A percentile compares a stretch with the other conserved stretches of the same genome.
Evolutionary conservation across 2,113 vertebrate genomes (phyloP).

Genomic region (Macaca fascicularis): DNA sequence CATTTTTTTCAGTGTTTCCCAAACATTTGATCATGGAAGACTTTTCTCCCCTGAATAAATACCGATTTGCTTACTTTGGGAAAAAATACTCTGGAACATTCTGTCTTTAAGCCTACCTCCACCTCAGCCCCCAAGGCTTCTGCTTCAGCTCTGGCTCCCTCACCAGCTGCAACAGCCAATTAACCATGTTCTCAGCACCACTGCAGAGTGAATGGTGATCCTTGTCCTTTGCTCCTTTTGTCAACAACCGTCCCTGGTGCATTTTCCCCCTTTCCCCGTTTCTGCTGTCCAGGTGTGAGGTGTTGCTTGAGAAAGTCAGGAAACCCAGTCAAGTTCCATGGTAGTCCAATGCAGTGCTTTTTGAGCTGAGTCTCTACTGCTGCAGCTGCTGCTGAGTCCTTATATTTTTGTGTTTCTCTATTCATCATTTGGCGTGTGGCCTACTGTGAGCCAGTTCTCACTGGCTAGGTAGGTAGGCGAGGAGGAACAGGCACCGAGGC

Average conservation of each 20-base stretch:
- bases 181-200: neutral
- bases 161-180: neutral
- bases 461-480: neutral
- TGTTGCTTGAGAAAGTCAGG: neutral
- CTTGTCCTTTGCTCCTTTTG: neutral
- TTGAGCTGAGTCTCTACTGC: neutral
- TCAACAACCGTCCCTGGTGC: too few relatives aligned
- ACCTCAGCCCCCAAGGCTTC: neutral
- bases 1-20: neutral
- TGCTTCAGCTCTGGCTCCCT: neutral
- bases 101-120: neutral
- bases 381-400: neutral
- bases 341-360: neutral
- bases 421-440: neutral
- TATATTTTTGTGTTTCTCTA: neutral
- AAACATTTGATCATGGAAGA: neutral
- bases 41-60: neutral
- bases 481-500: neutral
- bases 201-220: neutral
- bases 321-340: neutral
- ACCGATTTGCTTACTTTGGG: neutral
- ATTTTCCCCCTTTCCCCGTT: neutral
- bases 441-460: neutral
- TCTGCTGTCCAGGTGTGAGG: neutral
- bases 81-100: neutral